Evolutionary conservation across 2,113 vertebrate genomes (phyloP).

Genomic region (human (Homo sapiens)): GRCh38 chr13:35662001-35662500

Average conservation of each 20-base stretch:
- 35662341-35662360: conserved; percentile 77
- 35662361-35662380: conserved; percentile 83
- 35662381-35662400: conserved; percentile 88
- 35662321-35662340: conserved; percentile 67
- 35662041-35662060: not conserved
- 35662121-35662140: not conserved
- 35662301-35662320: conserved; percentile 66
- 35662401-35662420: conserved; percentile 89
- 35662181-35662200: not conserved
- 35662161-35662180: not conserved
- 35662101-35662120: not conserved
- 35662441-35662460: conserved; percentile 81
- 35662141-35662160: not conserved
- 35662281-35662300: conserved; percentile 66
- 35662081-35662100: not conserved
- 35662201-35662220: not conserved
- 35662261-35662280: conserved; percentile 56
- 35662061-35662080: not conserved
- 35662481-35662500: conserved; percentile 70
- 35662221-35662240: conserved; percentile 26
- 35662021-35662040: not conserved
- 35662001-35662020: not conserved
- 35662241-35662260: not conserved
- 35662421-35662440: conserved; percentile 85
- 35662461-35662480: conserved; percentile 81